Evolutionary conservation across 2,113 vertebrate genomes (phyloP).

Genomic region (Vicugna pacos): DNA sequence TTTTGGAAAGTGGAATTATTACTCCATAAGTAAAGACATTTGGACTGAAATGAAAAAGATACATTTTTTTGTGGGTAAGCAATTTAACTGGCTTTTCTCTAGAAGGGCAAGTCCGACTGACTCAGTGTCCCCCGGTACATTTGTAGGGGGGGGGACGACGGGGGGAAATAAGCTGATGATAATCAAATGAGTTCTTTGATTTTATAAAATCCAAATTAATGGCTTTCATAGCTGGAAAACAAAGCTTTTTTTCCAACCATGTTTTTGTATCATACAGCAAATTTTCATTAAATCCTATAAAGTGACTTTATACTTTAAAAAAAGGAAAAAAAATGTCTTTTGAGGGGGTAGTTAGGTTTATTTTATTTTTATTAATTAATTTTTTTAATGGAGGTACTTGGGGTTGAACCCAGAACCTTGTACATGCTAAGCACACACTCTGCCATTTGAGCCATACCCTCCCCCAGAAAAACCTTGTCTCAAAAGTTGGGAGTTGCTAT

Average conservation of each 20-base stretch:
- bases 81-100: conserved; percentile 23
- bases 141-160: neutral
- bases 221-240: neutral
- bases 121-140: neutral
- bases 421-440: too few relatives aligned
- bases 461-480: neutral
- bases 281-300: neutral
- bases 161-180: neutral
- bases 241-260: neutral
- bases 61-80: neutral
- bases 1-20: conserved; percentile 25
- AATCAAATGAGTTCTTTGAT: neutral
- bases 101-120: neutral
- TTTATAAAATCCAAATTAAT: neutral
- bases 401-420: too few relatives aligned
- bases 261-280: neutral
- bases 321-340: neutral
- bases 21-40: neutral
- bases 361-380: too few relatives aligned
- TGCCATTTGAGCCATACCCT: too few relatives aligned
- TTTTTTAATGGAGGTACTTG: too few relatives aligned
- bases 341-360: too few relatives aligned
- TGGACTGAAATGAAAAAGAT: neutral
- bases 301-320: neutral
- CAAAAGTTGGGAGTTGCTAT: neutral